Evolutionary conservation across 92 coral and sea anemone species (phyloP), one percentile per base, ranked within the genome.

Genomic region (Phenganax subtilis): DNA sequence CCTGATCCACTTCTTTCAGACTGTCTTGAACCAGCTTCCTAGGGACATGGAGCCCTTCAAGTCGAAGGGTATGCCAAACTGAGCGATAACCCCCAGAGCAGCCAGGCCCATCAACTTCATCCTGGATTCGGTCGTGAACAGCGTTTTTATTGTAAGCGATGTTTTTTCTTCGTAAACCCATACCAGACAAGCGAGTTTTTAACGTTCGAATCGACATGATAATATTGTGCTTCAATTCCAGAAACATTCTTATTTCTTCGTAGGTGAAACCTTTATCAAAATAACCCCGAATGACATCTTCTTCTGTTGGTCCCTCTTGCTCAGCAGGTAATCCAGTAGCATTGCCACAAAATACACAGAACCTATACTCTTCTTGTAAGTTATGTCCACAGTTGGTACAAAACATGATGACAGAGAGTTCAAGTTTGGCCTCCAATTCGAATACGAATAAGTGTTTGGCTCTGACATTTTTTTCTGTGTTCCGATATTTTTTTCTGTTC

Each of bases 271-370:
- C 75, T 31, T 70, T 70, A 70, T 51, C 31, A 16, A 51, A 70
- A 70, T 70, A 70, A 51, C 28, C 75, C 0, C 2, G 25, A 70
- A 70, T 28, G 55, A 70, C 2, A 70, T 31, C 17, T 51, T 31
- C 52, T 16, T 70, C 75, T 20, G 11, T 31, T 31, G 12, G 51
- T 31, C 29, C 55, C 75, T 70, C 75, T 8, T 51, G 25, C 15
- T 6, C 9, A 70, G 7, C 16, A 61, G 67, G 27, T 61, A 0
- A 7, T 7, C 25, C 31, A 51, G 75, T 70, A 70, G 75, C 75
- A n/a, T 70, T 6, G n/a, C 75, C 75, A 70, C 75, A 70, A 31
- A 31, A 70, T 70, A 70, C 75, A n/a, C 75, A 31, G 28, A 70
- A 70, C 72, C 47, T 37, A 37, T 37, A 37, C 47, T 37, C 47